phyloP scores from a whole-genome alignment of 2,888 invertebrate genomes.

The Argyresthia goedartella region DNA sequence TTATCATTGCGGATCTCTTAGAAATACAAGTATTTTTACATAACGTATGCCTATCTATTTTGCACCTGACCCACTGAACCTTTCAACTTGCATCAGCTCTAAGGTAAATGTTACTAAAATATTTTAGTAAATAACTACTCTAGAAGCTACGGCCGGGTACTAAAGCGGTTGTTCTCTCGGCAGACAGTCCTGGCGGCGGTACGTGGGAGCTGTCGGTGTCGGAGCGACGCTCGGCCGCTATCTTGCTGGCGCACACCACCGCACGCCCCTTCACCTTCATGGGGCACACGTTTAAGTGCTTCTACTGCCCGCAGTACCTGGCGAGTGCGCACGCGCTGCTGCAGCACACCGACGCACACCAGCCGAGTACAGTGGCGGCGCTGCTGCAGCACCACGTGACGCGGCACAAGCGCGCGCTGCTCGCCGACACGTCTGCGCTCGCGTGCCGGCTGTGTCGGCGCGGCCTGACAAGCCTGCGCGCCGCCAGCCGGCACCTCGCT shows the following conservation, averaged over 20 bases:
- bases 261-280: conserved; percentile 38
- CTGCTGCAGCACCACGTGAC: conserved; percentile 28
- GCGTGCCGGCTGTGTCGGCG: conserved; percentile 29
- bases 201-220: conserved; percentile 39
- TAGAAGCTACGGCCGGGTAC: no score
- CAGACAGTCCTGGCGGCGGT: no score
- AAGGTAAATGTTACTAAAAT: no score
- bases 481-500: conserved; percentile 26
- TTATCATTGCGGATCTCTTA: no score
- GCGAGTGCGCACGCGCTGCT: conserved; percentile 23
- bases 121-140: no score
- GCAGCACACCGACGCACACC: conserved; percentile 29
- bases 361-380: conserved; percentile 13
- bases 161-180: no score
- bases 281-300: conserved; percentile 41
- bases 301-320: conserved; percentile 33
- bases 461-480: conserved; percentile 19
- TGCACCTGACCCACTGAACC: no score
- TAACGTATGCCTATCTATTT: no score
- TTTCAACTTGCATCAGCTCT: no score
- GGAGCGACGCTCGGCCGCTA: conserved; percentile 36
- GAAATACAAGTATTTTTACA: no score
- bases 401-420: conserved; percentile 28
- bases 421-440: conserved; percentile 36
- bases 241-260: conserved; percentile 32